These are phyloP conservation scores for Papilio elwesi DNA, from an alignment of 2,888 invertebrate species.

Conservation along the genomic window DNA sequence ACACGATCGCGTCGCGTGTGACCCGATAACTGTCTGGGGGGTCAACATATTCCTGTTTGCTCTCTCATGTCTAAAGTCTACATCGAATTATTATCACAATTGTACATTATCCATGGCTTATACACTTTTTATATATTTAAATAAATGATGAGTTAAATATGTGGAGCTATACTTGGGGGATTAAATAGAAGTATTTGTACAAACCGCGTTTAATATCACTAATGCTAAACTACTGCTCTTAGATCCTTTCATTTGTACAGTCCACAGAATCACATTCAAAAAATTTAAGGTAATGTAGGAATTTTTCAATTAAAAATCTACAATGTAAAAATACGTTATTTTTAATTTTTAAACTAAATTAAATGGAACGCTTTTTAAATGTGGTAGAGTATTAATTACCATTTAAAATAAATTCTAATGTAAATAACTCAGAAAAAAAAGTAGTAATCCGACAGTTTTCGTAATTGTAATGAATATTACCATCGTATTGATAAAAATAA, in stretches of 20 bases:
- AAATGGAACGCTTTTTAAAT: no score
- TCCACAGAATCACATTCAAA: no score
- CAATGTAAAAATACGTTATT: no score
- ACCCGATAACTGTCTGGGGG: slow-evolving; percentile 68
- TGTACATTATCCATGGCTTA: background rate
- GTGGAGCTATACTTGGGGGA: background rate
- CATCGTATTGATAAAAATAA: slow-evolving; percentile 30
- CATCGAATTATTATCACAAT: background rate
- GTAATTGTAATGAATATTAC: slow-evolving; percentile 17
- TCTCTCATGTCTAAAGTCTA: slow-evolving; percentile 10
- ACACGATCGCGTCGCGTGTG: slow-evolving; percentile 67
- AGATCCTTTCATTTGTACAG: no score
- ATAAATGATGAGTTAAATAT: background rate
- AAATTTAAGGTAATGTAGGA: no score
- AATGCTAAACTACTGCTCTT: no score
- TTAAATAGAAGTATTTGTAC: background rate
- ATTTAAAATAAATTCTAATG: no score
- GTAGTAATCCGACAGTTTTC: background rate
- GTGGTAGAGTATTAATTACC: no score
- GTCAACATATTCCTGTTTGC: slow-evolving; percentile 55
- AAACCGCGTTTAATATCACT: background rate
- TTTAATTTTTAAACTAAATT: no score
- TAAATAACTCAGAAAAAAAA: background rate
- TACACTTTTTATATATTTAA: background rate
- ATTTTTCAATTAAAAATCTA: no score